Conservation (phyloP, 2,797 vertebrate species). For the Oryzias sinensis region DNA sequence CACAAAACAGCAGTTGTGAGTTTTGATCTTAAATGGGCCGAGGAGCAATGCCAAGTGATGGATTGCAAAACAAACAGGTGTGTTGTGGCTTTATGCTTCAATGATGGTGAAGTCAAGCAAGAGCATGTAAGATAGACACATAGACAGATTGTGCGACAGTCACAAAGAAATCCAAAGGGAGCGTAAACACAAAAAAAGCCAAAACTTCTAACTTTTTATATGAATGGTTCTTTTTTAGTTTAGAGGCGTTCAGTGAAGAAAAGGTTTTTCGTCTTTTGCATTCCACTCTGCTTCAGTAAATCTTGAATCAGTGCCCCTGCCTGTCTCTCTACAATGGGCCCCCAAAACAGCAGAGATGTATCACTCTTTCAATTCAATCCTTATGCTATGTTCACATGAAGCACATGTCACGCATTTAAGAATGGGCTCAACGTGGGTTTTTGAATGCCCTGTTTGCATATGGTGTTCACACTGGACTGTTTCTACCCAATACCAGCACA, state of each 20-base stretch:
- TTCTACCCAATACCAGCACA: too few species aligned
- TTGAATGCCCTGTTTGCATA: too few species aligned
- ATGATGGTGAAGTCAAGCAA: constrained; percentile 15
- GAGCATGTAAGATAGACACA: constrained; percentile 26
- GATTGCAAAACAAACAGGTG: constrained; percentile 66
- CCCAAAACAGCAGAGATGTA: constrained; percentile 12
- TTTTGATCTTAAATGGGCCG: constrained; percentile 51
- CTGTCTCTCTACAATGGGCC: constrained; percentile 26
- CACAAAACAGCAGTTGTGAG: constrained; percentile 31
- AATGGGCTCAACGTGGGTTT: too few species aligned
- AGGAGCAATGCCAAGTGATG: constrained; percentile 44
- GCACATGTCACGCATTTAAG: too few species aligned
- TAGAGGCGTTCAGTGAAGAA: constrained; percentile 30
- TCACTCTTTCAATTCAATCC: too few species aligned
- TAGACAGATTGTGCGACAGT: constrained; percentile 12
- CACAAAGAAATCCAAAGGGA: constrained; percentile 38
- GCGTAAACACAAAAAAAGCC: constrained; percentile 45
- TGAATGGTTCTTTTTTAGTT: constrained; percentile 41
- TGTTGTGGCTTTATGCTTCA: constrained; percentile 42
- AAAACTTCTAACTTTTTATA: constrained; percentile 33
- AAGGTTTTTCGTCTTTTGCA: constrained; percentile 50
- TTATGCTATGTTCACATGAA: too few species aligned
- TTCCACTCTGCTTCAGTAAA: constrained; percentile 47
- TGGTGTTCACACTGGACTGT: too few species aligned
- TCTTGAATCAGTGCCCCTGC: constrained; percentile 35